Evolutionary conservation across 2,113 vertebrate genomes (phyloP), one percentile per base, ranked within the genome.

Genomic region (Ameiurus melas): DNA sequence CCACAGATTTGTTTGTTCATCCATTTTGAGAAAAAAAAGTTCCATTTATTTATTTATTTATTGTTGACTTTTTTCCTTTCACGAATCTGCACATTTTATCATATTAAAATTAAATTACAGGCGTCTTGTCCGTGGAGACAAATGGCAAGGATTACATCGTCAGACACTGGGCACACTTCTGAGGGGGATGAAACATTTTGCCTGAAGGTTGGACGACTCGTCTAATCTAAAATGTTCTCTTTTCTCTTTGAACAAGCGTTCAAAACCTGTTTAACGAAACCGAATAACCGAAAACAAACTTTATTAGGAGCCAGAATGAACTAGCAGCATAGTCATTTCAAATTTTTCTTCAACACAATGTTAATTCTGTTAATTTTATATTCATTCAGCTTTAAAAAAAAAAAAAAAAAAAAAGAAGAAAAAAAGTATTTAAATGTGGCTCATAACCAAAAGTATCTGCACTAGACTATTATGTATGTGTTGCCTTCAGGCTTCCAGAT

Each of bases 101-200:
- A 27, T 7, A 57, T 81, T 58, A 10, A 16, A 20, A 12, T 36
- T 60, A 55, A 82, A 60, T 82, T 62, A 62, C 39, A 33, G 25
- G 19, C 14, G n/a, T 13, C 10, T 82, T 82, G 60, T 60, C 60
- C 13, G 0, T 64, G 17, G 51, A 57, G 62, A 55, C 77, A 36
- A 55, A 70, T 70, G 78, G 64, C n/a, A 70, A 81, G 51, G 30
- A 82, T 82, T 81, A 81, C 43, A 8, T 57, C 81, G 62, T 68
- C 75, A n/a, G 64, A n/a, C 51, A 20, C 64, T 30, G 73, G 73
- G 36, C 73, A 27, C 27, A 47, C 36, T 60, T 47, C n/a, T 60
- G 30, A 58, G 25, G 22, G 20, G 30, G 30, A 39, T 36, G 36
- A 62, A 47, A 77, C 6, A 5, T n/a, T 77, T 62, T 36, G 62